Conservation (phyloP, 2,888 invertebrate species). For the Phaonia tiefii region DNA sequence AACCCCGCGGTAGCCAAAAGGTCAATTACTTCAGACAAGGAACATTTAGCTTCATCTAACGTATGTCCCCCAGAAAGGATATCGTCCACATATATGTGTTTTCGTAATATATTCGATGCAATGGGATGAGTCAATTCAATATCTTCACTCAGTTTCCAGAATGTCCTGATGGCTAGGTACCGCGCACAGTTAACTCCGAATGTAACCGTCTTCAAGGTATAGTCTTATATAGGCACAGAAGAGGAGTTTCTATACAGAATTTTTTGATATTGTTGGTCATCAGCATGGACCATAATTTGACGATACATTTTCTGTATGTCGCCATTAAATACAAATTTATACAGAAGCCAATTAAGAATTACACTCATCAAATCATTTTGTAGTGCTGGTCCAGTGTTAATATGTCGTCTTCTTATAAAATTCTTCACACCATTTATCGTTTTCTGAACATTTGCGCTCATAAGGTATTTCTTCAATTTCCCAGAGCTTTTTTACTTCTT, state of each 20-base stretch:
- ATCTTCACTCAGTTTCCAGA: slow-evolving; percentile 50
- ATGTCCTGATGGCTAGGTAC: slow-evolving; percentile 58
- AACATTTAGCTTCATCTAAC: neutral
- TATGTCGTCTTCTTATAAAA: too few species aligned
- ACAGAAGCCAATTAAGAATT: slow-evolving; percentile 47
- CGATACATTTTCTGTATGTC: slow-evolving; percentile 68
- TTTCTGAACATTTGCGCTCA: too few species aligned
- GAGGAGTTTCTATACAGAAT: slow-evolving; percentile 45
- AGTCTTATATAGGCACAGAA: slow-evolving; percentile 50
- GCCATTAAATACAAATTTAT: slow-evolving; percentile 60
- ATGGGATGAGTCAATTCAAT: slow-evolving; percentile 29
- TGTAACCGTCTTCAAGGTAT: slow-evolving; percentile 67
- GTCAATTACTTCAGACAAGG: neutral
- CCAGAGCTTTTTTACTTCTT: too few species aligned
- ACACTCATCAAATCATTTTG: slow-evolving; percentile 54
- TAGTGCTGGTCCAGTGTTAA: slow-evolving; percentile 59
- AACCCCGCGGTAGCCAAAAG: slow-evolving; percentile 16
- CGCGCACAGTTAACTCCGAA: slow-evolving; percentile 64
- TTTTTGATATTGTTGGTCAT: slow-evolving; percentile 58
- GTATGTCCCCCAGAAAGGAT: slow-evolving; percentile 21
- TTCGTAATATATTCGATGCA: slow-evolving; percentile 24
- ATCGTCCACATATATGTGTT: slow-evolving; percentile 37
- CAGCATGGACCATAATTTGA: slow-evolving; percentile 53
- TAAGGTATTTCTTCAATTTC: too few species aligned
- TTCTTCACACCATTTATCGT: too few species aligned